Conservation (phyloP, 1,140 invertebrate species). For the Heliothis subflexa region DNA sequence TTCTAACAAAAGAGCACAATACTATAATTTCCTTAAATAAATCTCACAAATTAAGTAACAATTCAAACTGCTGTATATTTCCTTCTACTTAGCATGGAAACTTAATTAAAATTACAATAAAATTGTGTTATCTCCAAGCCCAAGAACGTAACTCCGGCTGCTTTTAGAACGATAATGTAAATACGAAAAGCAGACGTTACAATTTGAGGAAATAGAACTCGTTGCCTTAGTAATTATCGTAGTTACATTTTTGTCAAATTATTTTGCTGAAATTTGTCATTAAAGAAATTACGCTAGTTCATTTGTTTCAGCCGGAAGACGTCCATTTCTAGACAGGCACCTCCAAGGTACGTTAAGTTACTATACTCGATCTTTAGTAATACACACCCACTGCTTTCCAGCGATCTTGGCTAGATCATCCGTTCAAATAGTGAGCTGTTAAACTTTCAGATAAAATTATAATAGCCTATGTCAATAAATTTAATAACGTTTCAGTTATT, state of each 20-base stretch:
- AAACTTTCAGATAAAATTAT: no score
- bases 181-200: neutral
- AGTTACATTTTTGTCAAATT: neutral
- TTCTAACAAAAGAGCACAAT: neutral
- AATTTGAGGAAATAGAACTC: neutral
- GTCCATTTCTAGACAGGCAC: no score
- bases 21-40: neutral
- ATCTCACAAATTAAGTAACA: neutral
- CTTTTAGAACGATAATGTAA: neutral
- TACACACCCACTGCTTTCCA: no score
- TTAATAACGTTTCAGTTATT: no score
- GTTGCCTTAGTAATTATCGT: neutral
- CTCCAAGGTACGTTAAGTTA: no score
- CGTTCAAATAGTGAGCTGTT: no score
- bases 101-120: slow-evolving; percentile 42
- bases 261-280: neutral
- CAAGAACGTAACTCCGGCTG: slow-evolving; percentile 9
- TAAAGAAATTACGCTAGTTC: no score
- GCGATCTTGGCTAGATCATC: no score
- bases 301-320: no score
- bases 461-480: no score
- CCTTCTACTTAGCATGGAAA: slow-evolving; percentile 25
- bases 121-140: slow-evolving; percentile 21
- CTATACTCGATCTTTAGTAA: no score
- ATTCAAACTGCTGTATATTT: slow-evolving; percentile 10